phyloP scores from a whole-genome alignment of 2,113 vertebrate genomes.

The Rhombomys opimus region DNA sequence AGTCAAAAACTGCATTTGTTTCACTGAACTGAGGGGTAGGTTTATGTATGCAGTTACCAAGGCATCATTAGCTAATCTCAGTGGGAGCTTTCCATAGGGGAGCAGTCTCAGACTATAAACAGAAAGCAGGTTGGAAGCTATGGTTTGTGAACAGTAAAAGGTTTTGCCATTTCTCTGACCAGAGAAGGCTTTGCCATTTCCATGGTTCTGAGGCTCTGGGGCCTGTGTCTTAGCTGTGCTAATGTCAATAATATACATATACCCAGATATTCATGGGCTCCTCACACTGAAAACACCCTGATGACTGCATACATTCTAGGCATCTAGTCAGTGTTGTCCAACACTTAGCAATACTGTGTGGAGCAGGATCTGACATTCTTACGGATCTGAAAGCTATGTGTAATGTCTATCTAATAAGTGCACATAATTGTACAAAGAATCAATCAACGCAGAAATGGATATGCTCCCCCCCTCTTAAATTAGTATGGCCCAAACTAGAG shows the following conservation, averaged over 20 bases:
- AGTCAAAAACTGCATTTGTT: background rate
- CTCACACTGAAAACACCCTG: background rate
- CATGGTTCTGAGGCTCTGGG: background rate
- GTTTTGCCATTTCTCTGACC: background rate
- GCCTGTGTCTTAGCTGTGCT: background rate
- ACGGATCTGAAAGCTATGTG: constrained; percentile 9
- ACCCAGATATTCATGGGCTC: background rate
- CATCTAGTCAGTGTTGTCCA: background rate
- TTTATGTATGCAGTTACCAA: background rate
- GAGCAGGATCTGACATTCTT: background rate
- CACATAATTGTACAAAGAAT: constrained; percentile 11
- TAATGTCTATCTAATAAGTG: background rate
- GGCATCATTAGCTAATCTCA: background rate
- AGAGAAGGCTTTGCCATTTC: background rate
- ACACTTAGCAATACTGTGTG: background rate
- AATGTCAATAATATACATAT: background rate
- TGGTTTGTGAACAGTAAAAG: background rate
- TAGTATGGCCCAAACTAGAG: background rate
- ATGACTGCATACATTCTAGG: constrained; percentile 30
- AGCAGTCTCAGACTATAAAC: background rate
- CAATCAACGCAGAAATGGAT: background rate
- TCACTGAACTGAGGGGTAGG: background rate
- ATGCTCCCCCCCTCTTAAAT: background rate
- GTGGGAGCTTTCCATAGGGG: too few species aligned
- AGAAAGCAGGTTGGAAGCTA: background rate